Evolutionary conservation across 2,797 vertebrate genomes (phyloP).

Genomic region (Channa striata): DNA sequence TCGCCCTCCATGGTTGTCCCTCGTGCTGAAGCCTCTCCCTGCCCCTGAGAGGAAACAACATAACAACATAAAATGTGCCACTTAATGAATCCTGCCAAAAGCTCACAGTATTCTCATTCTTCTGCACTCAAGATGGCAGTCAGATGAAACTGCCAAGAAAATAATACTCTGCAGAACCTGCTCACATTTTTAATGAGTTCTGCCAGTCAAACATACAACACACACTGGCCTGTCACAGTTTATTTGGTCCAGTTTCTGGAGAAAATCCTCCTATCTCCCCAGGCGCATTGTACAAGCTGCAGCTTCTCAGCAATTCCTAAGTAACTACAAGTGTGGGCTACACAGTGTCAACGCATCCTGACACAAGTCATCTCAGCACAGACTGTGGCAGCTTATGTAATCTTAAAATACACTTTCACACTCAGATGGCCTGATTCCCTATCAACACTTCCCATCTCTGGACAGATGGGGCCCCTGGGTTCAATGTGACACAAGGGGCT

Average conservation of each 20-base stretch:
- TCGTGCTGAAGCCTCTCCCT: conserved; percentile 83
- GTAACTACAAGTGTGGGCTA: conserved; percentile 43
- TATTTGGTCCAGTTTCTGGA: conserved; percentile 55
- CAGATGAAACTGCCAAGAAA: conserved; percentile 56
- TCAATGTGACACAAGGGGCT: conserved; percentile 26
- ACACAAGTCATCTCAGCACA: conserved; percentile 33
- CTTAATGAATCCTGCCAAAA: conserved; percentile 51
- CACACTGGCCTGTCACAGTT: conserved; percentile 32
- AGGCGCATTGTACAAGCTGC: conserved; percentile 15
- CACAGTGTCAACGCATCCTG: conserved; percentile 42
- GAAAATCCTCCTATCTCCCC: conserved; percentile 52
- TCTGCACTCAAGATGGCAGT: conserved; percentile 35
- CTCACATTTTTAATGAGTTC: conserved; percentile 67
- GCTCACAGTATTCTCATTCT: conserved; percentile 43
- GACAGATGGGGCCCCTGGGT: conserved; percentile 42
- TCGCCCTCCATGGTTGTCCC: conserved; percentile 91
- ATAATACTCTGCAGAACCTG: conserved; percentile 53
- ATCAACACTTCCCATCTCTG: conserved; percentile 32
- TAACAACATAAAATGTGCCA: conserved; percentile 28
- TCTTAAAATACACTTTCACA: conserved; percentile 29
- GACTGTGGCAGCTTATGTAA: conserved; percentile 27
- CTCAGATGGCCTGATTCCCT: conserved; percentile 33
- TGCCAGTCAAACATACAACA: conserved; percentile 58
- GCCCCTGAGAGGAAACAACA: conserved; percentile 73
- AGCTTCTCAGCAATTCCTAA: conserved; percentile 36